Evolutionary conservation across 2,113 vertebrate species (phyloP).

Genomic region (Delphinus delphis): DNA sequence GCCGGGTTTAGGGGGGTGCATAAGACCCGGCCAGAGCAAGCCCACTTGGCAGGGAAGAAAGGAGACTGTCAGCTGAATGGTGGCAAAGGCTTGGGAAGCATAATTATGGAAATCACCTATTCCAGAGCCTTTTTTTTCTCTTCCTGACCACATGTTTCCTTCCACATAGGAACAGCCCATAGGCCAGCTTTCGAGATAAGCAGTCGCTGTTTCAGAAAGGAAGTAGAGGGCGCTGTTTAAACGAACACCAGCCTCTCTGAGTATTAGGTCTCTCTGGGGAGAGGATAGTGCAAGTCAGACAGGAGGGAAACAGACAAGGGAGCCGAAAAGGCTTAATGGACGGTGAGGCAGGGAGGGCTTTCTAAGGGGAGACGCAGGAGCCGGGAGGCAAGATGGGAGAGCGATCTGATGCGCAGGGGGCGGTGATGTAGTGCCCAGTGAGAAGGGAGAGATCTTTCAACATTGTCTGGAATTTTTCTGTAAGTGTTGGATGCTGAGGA

Average conservation of each 20-base stretch:
- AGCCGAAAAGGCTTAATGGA: background rate
- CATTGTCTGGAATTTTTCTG: background rate
- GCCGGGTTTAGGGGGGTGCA: background rate
- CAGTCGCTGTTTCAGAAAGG: background rate
- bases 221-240: background rate
- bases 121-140: background rate
- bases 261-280: background rate
- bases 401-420: background rate
- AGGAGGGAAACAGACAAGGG: background rate
- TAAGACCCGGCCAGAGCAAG: constrained; percentile 29
- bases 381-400: accelerated
- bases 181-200: background rate
- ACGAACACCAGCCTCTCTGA: background rate
- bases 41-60: constrained; percentile 68
- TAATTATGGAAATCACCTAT: constrained; percentile 74
- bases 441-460: background rate
- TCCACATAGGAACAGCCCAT: background rate
- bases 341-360: background rate
- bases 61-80: constrained; percentile 66
- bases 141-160: constrained; percentile 62
- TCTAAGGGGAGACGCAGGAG: background rate
- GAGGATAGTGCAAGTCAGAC: no score
- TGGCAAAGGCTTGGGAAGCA: constrained; percentile 20
- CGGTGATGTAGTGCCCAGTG: background rate
- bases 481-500: background rate